Base-by-base conservation (phyloP, 1,140 invertebrate genomes). In the Saxidomus purpurata region DNA sequence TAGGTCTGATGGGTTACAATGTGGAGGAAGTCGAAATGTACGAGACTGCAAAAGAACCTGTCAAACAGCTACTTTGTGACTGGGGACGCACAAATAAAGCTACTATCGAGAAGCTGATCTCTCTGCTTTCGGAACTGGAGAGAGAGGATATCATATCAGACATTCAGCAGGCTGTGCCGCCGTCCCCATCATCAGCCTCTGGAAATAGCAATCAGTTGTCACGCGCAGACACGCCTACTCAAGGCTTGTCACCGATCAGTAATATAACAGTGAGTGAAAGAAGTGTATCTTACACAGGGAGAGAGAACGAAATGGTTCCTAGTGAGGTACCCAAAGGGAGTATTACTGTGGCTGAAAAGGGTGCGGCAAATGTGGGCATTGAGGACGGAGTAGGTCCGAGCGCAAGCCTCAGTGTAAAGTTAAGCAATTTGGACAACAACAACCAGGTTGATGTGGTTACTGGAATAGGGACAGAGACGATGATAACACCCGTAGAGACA, bases 401-500 rank as follows among this genome's bases (percentile, higher is more conserved):
- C 49, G 74, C 43, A 25, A 47, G 74, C 11, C 38, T 77, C 15
- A n/a, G 74, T 52, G 47, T 55, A 34, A 79, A 79, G 22, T 31
- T 79, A 36, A 79, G 36, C 47, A 79, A 79, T 55, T 22, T 79
- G 1, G 76, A 79, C 28, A 79, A 79, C 49, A 79, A 79, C 22
- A 79, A 79, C 36, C 15, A 79, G 76, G 47, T 55, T 1, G 76
- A 79, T 38, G 8, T 19, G 0, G 76, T 79, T 0, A 19, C 15
- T 52, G 76, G 76, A 2, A 79, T 79, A 34, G 43, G 49, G 8
- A 52, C 76, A 49, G 83, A 74, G 8, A 76, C 43, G 40, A 85
- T 71, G 40, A 85, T 85, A 55, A 85, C 83, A 34, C 83, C 83
- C 19, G 83, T 85, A 3, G 83, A 85, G 61, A 85, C 83, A 52